Evolutionary conservation across 2,113 vertebrate genomes (phyloP).

Genomic region (Pterocles gutturalis): DNA sequence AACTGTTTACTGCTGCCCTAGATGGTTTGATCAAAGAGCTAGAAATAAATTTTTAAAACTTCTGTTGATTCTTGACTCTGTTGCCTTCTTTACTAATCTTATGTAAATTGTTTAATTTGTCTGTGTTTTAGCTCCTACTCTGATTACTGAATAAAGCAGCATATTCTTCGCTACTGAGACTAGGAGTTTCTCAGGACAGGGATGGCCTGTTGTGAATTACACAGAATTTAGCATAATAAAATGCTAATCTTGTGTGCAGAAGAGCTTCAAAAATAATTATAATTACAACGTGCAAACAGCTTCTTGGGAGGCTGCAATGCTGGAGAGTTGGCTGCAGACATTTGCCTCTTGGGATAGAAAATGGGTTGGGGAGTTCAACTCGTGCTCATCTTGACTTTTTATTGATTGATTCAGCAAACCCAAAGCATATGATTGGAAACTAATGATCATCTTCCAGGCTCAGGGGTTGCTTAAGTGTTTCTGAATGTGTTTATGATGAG

Average conservation of each 20-base stretch:
- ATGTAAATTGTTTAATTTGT: neutral
- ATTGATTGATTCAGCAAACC: neutral
- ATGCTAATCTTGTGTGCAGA: neutral
- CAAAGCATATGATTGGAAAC: constrained; percentile 33
- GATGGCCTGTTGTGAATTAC: neutral
- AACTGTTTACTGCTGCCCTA: neutral
- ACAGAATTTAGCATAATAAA: neutral
- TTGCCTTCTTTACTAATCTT: neutral
- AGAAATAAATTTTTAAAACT: neutral
- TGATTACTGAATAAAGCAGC: neutral
- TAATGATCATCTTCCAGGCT: constrained; percentile 21
- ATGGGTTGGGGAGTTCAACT: neutral
- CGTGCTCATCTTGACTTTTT: neutral
- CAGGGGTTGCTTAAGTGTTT: constrained; percentile 48
- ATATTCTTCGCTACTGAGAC: neutral
- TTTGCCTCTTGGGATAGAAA: neutral
- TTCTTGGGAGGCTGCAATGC: neutral
- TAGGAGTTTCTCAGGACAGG: neutral
- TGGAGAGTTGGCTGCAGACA: neutral
- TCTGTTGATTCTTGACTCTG: neutral
- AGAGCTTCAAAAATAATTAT: neutral
- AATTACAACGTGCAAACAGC: constrained; percentile 29
- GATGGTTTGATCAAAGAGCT: neutral
- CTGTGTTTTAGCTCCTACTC: neutral
- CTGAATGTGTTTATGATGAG: constrained; percentile 65